Percentiles rank a stretch among this genome's conserved stretches.
phyloP scores from a whole-genome alignment of 35 echinoderm and acorn worm genomes.

The Ophioderma brevispina region DNA sequence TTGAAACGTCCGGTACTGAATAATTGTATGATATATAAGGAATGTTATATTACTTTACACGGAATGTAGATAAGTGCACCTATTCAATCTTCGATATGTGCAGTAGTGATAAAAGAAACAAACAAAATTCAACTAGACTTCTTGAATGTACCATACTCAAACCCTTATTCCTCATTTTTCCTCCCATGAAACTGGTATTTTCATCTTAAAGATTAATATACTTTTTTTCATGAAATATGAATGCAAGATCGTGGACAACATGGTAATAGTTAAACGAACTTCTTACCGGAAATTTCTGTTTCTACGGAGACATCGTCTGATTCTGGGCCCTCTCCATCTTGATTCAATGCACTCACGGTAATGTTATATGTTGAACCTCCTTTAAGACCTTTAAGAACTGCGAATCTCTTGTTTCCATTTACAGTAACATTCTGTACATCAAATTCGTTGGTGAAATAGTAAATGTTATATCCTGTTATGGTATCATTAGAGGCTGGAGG shows the following conservation, averaged over 20 bases:
- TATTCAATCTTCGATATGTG: too few species aligned
- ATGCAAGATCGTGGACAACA: background rate
- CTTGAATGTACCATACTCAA: too few species aligned
- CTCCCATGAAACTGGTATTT: too few species aligned
- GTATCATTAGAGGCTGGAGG: background rate
- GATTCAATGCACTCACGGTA: background rate
- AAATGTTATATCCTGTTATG: background rate
- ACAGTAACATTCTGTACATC: background rate
- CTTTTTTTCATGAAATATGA: background rate
- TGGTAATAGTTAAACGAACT: too few species aligned
- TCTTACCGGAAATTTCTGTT: background rate
- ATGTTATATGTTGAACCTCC: background rate
- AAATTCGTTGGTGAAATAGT: background rate
- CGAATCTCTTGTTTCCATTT: background rate
- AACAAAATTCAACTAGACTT: too few species aligned
- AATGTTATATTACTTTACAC: too few species aligned
- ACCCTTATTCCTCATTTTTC: too few species aligned
- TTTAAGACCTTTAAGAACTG: background rate
- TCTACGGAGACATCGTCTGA: background rate
- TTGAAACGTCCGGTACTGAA: background rate
- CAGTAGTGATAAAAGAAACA: too few species aligned
- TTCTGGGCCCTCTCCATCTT: background rate
- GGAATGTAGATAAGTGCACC: too few species aligned
- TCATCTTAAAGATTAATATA: too few species aligned
- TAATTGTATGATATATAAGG: too few species aligned